Percentiles rank a stretch among this genome's conserved stretches.
These are phyloP conservation scores for Clepsis dumicolana DNA, from an alignment of 2,888 invertebrate genomes.

Conservation along the genomic window DNA sequence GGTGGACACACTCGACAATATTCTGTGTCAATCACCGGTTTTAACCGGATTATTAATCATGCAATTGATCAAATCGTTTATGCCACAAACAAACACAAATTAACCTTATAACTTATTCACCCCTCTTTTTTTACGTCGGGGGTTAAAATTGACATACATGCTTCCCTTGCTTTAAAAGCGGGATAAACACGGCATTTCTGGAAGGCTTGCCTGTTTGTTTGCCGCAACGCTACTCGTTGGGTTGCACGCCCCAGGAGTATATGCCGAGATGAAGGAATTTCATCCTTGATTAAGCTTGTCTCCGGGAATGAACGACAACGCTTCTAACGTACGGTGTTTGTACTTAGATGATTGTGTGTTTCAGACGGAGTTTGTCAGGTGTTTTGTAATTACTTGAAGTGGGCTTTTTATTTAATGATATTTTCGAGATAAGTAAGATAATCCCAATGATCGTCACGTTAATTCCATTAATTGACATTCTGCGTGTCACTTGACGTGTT, in stretches of 20 bases:
- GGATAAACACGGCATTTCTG: neutral
- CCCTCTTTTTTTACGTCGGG: too few relatives aligned
- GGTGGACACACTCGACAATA: too few relatives aligned
- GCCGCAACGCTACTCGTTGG: neutral
- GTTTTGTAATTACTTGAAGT: neutral
- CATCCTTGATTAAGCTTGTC: slow-evolving; percentile 31
- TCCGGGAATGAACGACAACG: slow-evolving; percentile 17
- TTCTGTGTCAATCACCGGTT: too few relatives aligned
- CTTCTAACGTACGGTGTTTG: neutral
- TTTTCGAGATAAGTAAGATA: too few relatives aligned
- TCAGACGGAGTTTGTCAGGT: neutral
- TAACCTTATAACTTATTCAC: too few relatives aligned
- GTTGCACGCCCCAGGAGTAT: slow-evolving; percentile 14
- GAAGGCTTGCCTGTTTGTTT: neutral
- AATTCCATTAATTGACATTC: too few relatives aligned
- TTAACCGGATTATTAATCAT: too few relatives aligned
- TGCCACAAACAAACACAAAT: too few relatives aligned
- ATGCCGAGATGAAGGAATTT: slow-evolving; percentile 21
- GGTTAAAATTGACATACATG: neutral
- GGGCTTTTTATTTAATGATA: neutral
- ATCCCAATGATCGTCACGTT: too few relatives aligned
- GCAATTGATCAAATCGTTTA: too few relatives aligned
- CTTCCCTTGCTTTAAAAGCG: neutral
- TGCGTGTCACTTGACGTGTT: too few relatives aligned
- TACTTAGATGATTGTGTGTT: neutral